Evolutionary conservation across 2,797 vertebrate species (phyloP).

Genomic region (Lacerta agilis): DNA sequence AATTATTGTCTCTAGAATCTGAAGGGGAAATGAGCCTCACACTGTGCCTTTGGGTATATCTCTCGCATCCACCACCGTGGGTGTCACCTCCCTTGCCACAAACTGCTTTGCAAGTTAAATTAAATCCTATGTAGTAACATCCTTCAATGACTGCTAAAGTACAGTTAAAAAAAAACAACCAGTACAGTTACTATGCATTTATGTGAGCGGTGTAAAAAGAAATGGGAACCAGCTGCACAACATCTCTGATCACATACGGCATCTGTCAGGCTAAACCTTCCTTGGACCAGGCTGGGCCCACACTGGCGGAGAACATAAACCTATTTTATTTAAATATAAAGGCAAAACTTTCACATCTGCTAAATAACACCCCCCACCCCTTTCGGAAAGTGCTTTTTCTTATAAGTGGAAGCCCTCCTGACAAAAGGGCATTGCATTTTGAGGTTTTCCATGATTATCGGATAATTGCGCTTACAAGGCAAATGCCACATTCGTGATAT

Average conservation of each 20-base stretch:
- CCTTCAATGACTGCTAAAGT: slow-evolving; percentile 26
- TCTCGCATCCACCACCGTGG: not conserved
- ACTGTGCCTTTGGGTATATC: not conserved
- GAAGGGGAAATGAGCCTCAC: slow-evolving; percentile 17
- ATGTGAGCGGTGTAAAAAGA: slow-evolving; percentile 59
- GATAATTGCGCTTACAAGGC: slow-evolving; percentile 57
- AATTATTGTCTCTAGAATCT: not conserved
- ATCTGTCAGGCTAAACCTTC: slow-evolving; percentile 67
- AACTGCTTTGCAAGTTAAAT: slow-evolving; percentile 17
- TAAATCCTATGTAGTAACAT: slow-evolving; percentile 35
- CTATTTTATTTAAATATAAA: slow-evolving; percentile 62
- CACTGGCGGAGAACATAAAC: slow-evolving; percentile 70
- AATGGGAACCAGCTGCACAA: slow-evolving; percentile 70
- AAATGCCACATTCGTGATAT: slow-evolving; percentile 51
- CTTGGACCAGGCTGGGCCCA: slow-evolving; percentile 65
- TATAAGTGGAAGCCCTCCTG: slow-evolving; percentile 59
- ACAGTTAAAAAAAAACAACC: slow-evolving; percentile 50
- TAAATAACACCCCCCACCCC: slow-evolving; percentile 36
- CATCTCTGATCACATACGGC: slow-evolving; percentile 66
- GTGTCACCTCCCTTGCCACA: not conserved
- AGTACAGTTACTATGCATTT: slow-evolving; percentile 61
- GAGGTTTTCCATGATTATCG: slow-evolving; percentile 55
- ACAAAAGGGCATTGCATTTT: slow-evolving; percentile 49
- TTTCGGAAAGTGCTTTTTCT: slow-evolving; percentile 50
- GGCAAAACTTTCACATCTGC: slow-evolving; percentile 66